phyloP scores from a whole-genome alignment of 2,888 invertebrate genomes.

The Mythimna vitellina region DNA sequence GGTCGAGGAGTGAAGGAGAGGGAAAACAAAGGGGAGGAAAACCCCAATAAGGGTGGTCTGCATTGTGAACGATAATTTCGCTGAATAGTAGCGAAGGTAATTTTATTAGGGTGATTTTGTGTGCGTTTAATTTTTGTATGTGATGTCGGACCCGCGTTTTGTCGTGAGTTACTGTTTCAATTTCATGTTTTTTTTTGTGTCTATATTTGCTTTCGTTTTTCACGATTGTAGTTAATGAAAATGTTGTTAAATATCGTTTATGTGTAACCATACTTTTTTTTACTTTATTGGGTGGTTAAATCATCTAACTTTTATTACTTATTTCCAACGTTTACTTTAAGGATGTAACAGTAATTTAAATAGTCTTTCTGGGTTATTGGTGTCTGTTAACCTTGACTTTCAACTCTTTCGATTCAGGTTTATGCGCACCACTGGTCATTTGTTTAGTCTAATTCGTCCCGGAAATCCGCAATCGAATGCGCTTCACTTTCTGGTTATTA shows the following conservation, averaged over 20 bases:
- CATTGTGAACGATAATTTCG: constrained; percentile 72
- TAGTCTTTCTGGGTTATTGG: not conserved
- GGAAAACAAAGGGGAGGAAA: constrained; percentile 64
- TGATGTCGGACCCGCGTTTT: constrained; percentile 42
- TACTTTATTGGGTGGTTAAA: too few species aligned
- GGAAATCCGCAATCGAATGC: too few species aligned
- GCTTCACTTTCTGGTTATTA: too few species aligned
- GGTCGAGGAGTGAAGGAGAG: constrained; percentile 55
- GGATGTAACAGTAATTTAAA: not conserved
- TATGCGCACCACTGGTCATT: not conserved
- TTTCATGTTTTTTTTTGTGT: constrained; percentile 32
- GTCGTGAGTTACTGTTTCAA: constrained; percentile 58
- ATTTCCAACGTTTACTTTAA: not conserved
- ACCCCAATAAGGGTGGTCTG: constrained; percentile 69
- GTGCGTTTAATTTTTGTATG: constrained; percentile 59
- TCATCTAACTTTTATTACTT: not conserved
- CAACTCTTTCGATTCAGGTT: not conserved
- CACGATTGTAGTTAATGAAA: not conserved
- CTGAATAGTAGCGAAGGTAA: constrained; percentile 69
- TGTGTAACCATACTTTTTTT: not conserved
- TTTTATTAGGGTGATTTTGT: constrained; percentile 65
- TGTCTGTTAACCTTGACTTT: not conserved
- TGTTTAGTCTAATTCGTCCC: too few species aligned
- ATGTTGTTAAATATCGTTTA: not conserved
- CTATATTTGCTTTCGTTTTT: not conserved